Percentiles rank a stretch among this genome's conserved stretches.
Evolutionary conservation across 2,113 vertebrate species (phyloP).

Genomic region (Megaceryle torquata): DNA sequence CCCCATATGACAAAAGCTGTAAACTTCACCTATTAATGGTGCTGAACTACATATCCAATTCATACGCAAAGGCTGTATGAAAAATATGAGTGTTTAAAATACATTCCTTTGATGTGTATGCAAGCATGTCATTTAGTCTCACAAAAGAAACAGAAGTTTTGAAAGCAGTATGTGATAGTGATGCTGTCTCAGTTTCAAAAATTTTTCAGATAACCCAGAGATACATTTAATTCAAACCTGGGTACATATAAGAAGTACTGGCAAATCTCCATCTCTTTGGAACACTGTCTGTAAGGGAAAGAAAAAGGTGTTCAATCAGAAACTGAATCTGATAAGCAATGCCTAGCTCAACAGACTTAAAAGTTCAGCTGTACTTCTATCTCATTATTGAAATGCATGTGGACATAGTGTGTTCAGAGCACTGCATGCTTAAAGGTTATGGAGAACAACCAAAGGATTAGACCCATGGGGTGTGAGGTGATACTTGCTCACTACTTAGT

Average conservation of each 20-base stretch:
- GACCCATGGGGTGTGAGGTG: fast-evolving
- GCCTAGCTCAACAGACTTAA: fast-evolving
- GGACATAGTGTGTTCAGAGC: neutral
- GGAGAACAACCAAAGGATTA: neutral
- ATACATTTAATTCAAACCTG: neutral
- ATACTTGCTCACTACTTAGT: neutral
- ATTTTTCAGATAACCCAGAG: neutral
- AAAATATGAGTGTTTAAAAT: neutral
- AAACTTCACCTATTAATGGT: neutral
- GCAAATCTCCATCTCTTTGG: neutral
- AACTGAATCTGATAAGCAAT: neutral
- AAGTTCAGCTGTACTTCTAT: neutral
- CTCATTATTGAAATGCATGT: neutral
- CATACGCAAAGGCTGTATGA: neutral
- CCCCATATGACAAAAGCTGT: neutral
- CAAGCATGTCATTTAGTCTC: neutral
- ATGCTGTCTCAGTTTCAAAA: neutral
- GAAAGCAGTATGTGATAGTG: neutral
- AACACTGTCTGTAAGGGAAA: neutral
- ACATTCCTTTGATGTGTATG: neutral
- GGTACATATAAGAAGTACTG: neutral
- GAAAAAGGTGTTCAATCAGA: neutral
- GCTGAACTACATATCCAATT: neutral
- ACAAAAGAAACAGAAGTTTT: neutral
- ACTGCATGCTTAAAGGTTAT: fast-evolving